A percentile compares a stretch with the other conserved stretches of the same genome.
Conservation (phyloP, 2,797 vertebrate genomes). For the Cheirogaleus major region DNA sequence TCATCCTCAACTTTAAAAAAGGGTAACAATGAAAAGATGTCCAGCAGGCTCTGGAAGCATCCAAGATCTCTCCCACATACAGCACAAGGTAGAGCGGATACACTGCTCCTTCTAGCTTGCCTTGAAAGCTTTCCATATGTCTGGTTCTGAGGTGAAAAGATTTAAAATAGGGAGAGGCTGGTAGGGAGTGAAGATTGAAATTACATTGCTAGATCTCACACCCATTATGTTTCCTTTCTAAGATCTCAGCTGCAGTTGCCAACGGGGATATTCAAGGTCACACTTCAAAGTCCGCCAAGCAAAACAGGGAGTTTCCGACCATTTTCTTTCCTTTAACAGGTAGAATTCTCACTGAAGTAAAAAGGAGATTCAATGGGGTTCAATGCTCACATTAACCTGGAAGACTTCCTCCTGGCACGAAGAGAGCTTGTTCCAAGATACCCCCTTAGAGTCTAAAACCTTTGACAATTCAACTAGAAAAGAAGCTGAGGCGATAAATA, state of each 20-base stretch:
- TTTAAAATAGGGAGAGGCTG: constrained; percentile 41
- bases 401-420: neutral
- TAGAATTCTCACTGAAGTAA: neutral
- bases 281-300: neutral
- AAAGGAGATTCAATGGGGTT: neutral
- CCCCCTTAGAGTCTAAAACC: neutral
- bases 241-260: neutral
- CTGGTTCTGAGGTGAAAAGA: constrained; percentile 38
- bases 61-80: neutral
- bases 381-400: neutral
- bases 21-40: neutral
- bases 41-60: neutral
- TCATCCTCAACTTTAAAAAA: neutral
- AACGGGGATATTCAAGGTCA: neutral
- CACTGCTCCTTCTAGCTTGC: neutral
- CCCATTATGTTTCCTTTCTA: neutral
- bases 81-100: neutral
- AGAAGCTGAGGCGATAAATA: neutral
- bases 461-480: neutral
- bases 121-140: neutral
- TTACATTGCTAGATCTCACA: constrained; percentile 18
- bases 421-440: neutral
- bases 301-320: neutral
- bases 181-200: constrained; percentile 28
- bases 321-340: neutral